Percentiles rank a stretch among this genome's conserved stretches.
phyloP scores from a whole-genome alignment of 2,888 invertebrate species.

The Drosophila mettleri region DNA sequence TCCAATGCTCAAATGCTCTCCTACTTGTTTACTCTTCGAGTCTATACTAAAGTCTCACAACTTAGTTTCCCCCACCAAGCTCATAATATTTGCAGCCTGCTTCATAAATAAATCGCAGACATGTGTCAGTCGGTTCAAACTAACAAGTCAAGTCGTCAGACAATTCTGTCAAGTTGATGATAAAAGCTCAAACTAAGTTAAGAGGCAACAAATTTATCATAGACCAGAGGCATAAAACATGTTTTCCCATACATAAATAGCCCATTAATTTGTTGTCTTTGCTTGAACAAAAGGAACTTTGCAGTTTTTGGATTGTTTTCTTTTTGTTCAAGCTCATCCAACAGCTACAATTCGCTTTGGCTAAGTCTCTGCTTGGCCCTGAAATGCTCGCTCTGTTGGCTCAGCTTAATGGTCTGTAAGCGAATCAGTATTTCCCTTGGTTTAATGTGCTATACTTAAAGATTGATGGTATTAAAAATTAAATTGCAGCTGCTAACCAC shows the following conservation, averaged over 20 bases:
- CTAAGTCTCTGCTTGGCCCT: conserved; percentile 45
- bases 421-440: conserved; percentile 21
- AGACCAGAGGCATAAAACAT: conserved; percentile 58
- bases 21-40: background rate
- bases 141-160: conserved; percentile 10
- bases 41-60: background rate
- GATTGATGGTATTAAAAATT: conserved; percentile 51
- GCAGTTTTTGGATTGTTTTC: conserved; percentile 34
- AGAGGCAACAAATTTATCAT: conserved; percentile 41
- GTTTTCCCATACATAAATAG: conserved; percentile 66
- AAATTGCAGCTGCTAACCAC: conserved; percentile 41
- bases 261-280: conserved; percentile 63
- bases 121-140: background rate
- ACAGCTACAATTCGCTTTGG: conserved; percentile 11
- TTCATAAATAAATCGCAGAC: conserved; percentile 29
- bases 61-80: background rate
- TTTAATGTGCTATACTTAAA: conserved; percentile 23
- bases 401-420: conserved; percentile 44
- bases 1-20: background rate
- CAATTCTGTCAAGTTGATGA: conserved; percentile 20
- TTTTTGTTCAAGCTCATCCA: conserved; percentile 49
- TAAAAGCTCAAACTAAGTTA: conserved; percentile 21
- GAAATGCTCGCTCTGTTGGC: conserved; percentile 47
- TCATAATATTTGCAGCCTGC: conserved; percentile 2
- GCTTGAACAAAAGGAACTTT: conserved; percentile 45